phyloP scores from a whole-genome alignment of 2,113 vertebrate genomes.

The Daphoenositta chrysoptera region DNA sequence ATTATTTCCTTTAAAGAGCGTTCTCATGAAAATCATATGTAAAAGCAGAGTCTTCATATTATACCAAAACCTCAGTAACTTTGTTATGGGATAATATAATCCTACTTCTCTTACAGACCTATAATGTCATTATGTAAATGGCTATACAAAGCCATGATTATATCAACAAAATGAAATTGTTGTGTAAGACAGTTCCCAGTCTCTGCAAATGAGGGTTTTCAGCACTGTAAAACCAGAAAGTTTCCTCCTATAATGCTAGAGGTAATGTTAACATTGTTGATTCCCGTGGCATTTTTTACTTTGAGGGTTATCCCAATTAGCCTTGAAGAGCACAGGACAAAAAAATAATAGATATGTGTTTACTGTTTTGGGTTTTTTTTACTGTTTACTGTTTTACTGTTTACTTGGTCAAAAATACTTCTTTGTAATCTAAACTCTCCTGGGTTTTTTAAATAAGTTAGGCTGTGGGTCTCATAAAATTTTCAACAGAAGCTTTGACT shows the following conservation, averaged over 20 bases:
- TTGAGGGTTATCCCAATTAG: background rate
- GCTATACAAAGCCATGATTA: slow-evolving; percentile 21
- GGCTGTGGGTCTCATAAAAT: background rate
- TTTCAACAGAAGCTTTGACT: background rate
- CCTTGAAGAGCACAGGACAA: background rate
- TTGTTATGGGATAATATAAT: slow-evolving; percentile 10
- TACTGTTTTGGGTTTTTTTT: too few species aligned
- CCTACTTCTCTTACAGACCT: slow-evolving; percentile 17
- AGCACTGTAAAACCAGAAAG: background rate
- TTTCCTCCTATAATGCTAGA: background rate
- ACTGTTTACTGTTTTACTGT: too few species aligned
- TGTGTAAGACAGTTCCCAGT: background rate
- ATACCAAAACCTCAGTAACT: slow-evolving; percentile 27
- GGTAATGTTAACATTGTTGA: background rate
- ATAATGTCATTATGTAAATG: slow-evolving; percentile 38
- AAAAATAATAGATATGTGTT: background rate
- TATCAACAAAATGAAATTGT: slow-evolving; percentile 38
- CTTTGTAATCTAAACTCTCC: background rate
- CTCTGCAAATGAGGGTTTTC: background rate
- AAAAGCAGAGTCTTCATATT: background rate
- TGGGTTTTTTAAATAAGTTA: background rate
- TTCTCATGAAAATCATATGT: background rate
- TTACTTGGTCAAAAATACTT: background rate
- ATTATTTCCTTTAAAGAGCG: background rate
- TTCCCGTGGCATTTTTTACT: background rate